These are phyloP conservation scores for Leptinotarsa lineolata DNA, from an alignment of 1,140 invertebrate species.

Conservation along the genomic window DNA sequence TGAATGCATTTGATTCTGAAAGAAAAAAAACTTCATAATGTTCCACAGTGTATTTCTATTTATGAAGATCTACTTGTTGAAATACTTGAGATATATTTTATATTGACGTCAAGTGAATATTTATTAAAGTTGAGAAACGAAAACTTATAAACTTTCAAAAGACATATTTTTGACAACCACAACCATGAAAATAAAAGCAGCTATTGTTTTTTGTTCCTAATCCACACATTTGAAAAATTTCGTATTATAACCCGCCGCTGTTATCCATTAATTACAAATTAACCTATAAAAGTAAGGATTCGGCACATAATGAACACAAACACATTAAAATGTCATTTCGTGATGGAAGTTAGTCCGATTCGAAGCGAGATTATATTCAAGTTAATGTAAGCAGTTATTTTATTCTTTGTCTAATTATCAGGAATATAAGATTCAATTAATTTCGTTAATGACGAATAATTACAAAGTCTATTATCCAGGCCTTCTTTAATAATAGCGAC, in stretches of 20 bases:
- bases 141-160: no score
- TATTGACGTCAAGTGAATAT: no score
- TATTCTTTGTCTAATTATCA: slow-evolving; percentile 9
- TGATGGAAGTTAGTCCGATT: slow-evolving; percentile 1
- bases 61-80: no score
- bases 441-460: slow-evolving; percentile 8
- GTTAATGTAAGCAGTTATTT: slow-evolving; percentile 2
- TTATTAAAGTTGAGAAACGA: no score
- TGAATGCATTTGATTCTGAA: no score
- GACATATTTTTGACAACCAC: no score
- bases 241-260: background rate
- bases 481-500: background rate
- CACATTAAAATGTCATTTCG: slow-evolving; percentile 16
- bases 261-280: background rate
- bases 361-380: slow-evolving; percentile 8
- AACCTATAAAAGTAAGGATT: background rate
- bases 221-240: no score
- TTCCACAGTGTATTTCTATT: no score
- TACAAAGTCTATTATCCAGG: slow-evolving; percentile 1
- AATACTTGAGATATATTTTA: no score
- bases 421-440: slow-evolving; percentile 16
- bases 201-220: no score
- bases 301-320: slow-evolving; percentile 7
- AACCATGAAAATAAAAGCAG: no score
- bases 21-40: no score